Conservation (phyloP, 2,113 vertebrate species). For the Propithecus coquereli region DNA sequence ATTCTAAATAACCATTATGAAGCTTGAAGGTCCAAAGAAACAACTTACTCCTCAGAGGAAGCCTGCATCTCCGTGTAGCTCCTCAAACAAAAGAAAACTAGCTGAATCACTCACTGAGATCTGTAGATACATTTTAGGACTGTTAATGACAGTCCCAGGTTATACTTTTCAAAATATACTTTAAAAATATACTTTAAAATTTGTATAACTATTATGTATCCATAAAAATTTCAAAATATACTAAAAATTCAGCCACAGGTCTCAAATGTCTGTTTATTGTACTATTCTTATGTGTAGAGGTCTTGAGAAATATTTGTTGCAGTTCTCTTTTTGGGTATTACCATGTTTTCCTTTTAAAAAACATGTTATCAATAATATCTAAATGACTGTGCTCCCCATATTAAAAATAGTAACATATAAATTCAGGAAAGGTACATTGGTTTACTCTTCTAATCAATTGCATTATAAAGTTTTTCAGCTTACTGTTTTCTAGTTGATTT, state of each 20-base stretch:
- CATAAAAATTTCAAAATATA: background rate
- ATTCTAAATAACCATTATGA: background rate
- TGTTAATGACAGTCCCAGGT: no score
- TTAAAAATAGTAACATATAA: slow-evolving; percentile 17
- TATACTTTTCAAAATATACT: background rate
- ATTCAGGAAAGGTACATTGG: background rate
- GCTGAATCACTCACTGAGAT: background rate
- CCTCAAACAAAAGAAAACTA: background rate
- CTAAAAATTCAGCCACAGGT: background rate
- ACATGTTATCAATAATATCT: background rate
- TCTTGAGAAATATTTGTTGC: background rate
- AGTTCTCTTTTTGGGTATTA: background rate
- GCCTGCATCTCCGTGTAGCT: background rate
- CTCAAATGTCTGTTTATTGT: background rate
- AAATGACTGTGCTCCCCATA: background rate
- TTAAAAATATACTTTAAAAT: background rate
- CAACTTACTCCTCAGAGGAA: background rate
- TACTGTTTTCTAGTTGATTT: background rate
- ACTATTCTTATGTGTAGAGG: background rate
- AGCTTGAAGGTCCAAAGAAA: background rate
- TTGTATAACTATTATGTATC: background rate
- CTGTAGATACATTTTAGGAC: no score
- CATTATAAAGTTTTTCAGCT: background rate
- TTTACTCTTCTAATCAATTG: background rate
- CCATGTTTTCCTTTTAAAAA: background rate